Conservation (phyloP, 2,113 vertebrate genomes). For the Larimichthys polyactis region DNA sequence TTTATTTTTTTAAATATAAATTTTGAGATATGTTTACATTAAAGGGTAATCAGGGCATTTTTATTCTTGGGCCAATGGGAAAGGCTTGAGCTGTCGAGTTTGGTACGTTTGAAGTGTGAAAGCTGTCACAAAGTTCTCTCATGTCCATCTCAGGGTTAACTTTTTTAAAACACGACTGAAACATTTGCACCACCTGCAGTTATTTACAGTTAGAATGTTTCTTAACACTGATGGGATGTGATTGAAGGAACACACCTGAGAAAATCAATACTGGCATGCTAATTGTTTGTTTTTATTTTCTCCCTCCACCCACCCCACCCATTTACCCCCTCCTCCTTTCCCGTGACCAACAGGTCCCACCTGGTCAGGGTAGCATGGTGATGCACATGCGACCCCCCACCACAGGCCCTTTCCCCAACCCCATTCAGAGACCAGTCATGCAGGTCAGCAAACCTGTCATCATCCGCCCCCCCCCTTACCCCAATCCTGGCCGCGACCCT, state of each 20-base stretch:
- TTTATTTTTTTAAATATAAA: background rate
- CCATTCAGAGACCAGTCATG: constrained; percentile 88
- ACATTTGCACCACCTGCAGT: background rate
- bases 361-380: constrained; percentile 85
- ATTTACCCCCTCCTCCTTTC: background rate
- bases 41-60: background rate
- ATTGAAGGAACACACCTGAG: background rate
- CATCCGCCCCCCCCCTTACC: constrained; percentile 84
- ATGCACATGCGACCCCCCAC: constrained; percentile 88
- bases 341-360: constrained; percentile 72
- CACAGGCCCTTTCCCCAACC: constrained; percentile 86
- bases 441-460: constrained; percentile 87
- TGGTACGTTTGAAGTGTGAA: background rate
- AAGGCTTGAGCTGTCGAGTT: background rate
- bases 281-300: constrained; percentile 38
- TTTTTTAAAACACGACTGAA: background rate
- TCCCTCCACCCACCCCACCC: background rate
- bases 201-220: background rate
- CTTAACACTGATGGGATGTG: background rate
- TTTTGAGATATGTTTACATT: background rate
- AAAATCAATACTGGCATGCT: constrained; percentile 3
- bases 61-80: background rate
- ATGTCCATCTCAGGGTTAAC: background rate
- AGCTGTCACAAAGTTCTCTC: background rate
- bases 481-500: constrained; percentile 79